Conservation (phyloP, 2,113 vertebrate genomes). For the Junco hyemalis region DNA sequence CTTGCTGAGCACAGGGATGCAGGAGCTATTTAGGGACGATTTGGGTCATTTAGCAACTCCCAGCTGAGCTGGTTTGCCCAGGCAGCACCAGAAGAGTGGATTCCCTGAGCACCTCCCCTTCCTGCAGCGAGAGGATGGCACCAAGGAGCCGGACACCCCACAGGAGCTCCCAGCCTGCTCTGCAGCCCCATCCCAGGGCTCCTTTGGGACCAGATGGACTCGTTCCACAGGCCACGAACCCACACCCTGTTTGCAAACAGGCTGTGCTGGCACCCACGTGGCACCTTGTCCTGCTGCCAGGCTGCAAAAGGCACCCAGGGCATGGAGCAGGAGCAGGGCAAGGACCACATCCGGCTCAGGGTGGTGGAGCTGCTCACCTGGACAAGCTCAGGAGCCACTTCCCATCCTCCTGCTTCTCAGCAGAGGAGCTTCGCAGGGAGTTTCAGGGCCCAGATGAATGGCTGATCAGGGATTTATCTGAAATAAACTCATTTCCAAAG, state of each 20-base stretch:
- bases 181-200: neutral
- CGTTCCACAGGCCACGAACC: neutral
- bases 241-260: neutral
- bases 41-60: neutral
- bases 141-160: rapidly evolving
- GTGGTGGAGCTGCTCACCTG: neutral
- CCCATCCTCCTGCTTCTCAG: neutral
- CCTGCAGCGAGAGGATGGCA: neutral
- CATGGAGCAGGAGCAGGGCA: neutral
- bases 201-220: neutral
- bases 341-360: neutral
- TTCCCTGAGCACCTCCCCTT: neutral
- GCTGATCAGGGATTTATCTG: neutral
- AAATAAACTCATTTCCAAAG: neutral
- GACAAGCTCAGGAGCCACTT: neutral
- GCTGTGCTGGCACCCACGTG: neutral
- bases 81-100: neutral
- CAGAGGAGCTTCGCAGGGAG: neutral
- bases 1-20: neutral
- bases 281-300: neutral
- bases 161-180: neutral
- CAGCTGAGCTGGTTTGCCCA: neutral
- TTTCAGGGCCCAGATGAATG: rapidly evolving
- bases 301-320: neutral
- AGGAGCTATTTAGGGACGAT: neutral